Percentiles rank a stretch among this genome's conserved stretches.
phyloP scores from a whole-genome alignment of 2,888 invertebrate genomes.

The Stratiomys singularior region DNA sequence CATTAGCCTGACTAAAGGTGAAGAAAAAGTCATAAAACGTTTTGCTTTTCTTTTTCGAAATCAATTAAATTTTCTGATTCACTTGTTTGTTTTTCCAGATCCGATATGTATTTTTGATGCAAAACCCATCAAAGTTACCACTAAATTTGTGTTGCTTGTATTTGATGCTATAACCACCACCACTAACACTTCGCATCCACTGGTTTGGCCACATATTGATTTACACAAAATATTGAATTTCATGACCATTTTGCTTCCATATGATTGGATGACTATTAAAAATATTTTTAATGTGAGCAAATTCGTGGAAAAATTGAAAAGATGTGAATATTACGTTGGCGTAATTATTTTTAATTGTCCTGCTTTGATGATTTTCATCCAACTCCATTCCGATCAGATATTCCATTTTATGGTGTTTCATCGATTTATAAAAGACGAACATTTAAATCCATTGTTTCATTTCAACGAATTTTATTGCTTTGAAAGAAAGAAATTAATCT shows the following conservation, averaged over 20 bases:
- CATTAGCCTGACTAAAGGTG: neutral
- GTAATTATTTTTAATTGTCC: conserved; percentile 32
- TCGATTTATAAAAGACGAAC: conserved; percentile 14
- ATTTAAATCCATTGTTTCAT: conserved; percentile 23
- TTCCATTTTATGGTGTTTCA: conserved; percentile 5
- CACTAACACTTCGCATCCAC: neutral
- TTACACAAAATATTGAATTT: conserved; percentile 42
- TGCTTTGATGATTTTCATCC: conserved; percentile 9
- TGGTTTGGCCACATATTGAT: neutral
- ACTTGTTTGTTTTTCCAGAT: neutral
- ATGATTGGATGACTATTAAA: conserved; percentile 34
- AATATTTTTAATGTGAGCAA: conserved; percentile 31
- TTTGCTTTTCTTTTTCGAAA: neutral
- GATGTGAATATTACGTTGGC: conserved; percentile 35
- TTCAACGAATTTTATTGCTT: conserved; percentile 11
- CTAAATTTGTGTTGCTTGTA: conserved; percentile 13
- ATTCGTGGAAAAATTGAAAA: conserved; percentile 21
- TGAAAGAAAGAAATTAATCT: conserved; percentile 14
- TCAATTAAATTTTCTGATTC: neutral
- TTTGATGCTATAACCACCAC: neutral
- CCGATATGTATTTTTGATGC: conserved; percentile 23
- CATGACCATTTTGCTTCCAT: conserved; percentile 32
- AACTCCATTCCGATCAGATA: conserved; percentile 2
- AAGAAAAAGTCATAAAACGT: conserved; percentile 26
- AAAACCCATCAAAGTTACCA: conserved; percentile 13